Evolutionary conservation across 1,140 invertebrate species (phyloP).

Genomic region (Littorina saxatilis): DNA sequence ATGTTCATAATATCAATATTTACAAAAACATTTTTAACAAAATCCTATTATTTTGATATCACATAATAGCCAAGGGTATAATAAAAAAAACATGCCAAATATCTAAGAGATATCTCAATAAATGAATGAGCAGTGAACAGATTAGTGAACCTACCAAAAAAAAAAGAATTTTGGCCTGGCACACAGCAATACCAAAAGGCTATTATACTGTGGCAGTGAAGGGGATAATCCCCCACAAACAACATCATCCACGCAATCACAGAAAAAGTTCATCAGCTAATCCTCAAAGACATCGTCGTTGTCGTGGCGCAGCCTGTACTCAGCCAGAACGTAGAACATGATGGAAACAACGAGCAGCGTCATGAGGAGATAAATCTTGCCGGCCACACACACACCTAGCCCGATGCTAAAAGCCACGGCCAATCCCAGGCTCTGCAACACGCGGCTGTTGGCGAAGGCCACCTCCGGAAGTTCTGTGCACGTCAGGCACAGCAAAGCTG

Average conservation of each 20-base stretch:
- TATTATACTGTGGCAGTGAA: too few relatives aligned
- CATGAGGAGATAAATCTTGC: constrained; percentile 93
- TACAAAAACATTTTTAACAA: too few relatives aligned
- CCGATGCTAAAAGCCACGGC: constrained; percentile 88
- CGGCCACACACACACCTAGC: constrained; percentile 89
- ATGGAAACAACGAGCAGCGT: constrained; percentile 83
- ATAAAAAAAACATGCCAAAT: too few relatives aligned
- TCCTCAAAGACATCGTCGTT: constrained; percentile 65
- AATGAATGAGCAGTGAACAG: too few relatives aligned
- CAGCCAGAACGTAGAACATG: constrained; percentile 73
- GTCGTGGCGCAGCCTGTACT: constrained; percentile 68
- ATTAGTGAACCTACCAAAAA: too few relatives aligned
- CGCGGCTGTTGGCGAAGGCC: constrained; percentile 96
- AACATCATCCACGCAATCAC: not conserved
- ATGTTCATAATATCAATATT: too few relatives aligned
- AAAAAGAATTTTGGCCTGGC: too few relatives aligned
- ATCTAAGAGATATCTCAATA: too few relatives aligned
- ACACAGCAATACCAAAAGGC: too few relatives aligned
- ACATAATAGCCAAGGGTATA: too few relatives aligned
- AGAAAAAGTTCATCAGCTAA: not conserved
- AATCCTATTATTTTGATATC: too few relatives aligned
- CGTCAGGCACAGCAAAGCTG: constrained; percentile 88
- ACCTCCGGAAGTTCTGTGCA: constrained; percentile 95
- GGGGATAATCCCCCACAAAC: too few relatives aligned
- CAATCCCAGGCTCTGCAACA: constrained; percentile 96